A percentile compares a stretch with the other conserved stretches of the same genome.
phyloP scores from a whole-genome alignment of 2,113 vertebrate genomes.

The Leucosticte australis region DNA sequence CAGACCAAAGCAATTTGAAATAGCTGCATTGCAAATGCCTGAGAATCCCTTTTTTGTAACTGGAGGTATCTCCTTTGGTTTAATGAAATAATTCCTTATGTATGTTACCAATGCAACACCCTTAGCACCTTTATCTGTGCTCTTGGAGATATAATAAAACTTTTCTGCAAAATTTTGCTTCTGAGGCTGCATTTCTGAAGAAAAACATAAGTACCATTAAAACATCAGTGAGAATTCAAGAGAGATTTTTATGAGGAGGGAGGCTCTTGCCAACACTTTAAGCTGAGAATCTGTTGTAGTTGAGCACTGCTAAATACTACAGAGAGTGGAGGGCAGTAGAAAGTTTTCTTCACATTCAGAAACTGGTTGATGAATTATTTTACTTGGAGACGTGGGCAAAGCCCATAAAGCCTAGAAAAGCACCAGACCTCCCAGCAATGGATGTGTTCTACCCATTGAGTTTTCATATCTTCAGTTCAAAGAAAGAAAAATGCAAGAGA shows the following conservation, averaged over 20 bases:
- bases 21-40: rapidly evolving
- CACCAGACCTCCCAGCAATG: not conserved
- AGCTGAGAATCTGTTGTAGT: not conserved
- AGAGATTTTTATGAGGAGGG: not conserved
- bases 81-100: not conserved
- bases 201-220: not conserved
- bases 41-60: not conserved
- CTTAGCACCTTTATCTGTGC: not conserved
- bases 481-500: not conserved
- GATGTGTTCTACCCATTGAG: not conserved
- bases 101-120: not conserved
- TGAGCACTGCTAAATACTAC: not conserved
- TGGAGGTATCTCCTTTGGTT: not conserved
- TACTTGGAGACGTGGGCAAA: not conserved
- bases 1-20: not conserved
- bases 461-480: not conserved
- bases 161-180: not conserved
- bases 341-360: not conserved
- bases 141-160: not conserved
- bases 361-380: not conserved
- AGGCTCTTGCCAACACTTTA: not conserved
- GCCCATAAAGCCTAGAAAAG: not conserved
- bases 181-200: not conserved
- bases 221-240: not conserved
- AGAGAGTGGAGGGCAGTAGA: not conserved